Base-by-base conservation (phyloP, 2,797 vertebrate species). In the Tenualosa thibaudeaui region DNA sequence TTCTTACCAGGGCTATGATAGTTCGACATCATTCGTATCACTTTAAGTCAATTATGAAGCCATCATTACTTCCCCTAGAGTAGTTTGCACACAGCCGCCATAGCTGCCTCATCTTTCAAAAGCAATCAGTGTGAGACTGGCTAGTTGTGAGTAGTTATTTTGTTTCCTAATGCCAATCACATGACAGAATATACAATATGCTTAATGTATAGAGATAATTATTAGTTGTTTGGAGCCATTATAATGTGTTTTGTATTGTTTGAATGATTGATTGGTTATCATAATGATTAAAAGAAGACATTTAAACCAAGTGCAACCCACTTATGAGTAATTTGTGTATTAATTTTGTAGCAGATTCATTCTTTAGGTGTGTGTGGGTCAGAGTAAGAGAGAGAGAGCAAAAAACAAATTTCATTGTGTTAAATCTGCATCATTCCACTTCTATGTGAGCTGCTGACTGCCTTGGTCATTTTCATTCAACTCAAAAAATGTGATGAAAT, bases 191-290 rank as follows among this genome's bases (percentile, higher is more conserved):
- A 75, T 5, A 15, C 4, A 46, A 46, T 65, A 40, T 75, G 68
- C 12, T 75, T 17, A 75, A 71, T 40, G 8, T 71, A 17, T 40
- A 24, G 15, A 71, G 31, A 6, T 7, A 43, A 12, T 43, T 15
- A 43, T 22, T 43, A 19, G 37, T 31, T 71, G 17, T 43, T 75
- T 75, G 68, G 37, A 37, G 22, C 68, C 68, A 75, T 75, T 75
- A 75, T 75, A 37, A 68, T 43, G 40, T 75, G 37, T 37, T 71
- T 71, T 71, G 8, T 75, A 75, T 75, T 8, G 15, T 75, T 75
- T 75, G 65, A 15, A 40, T 15, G 31, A 10, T 46, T 31, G 31
- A 31, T 31, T 31, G 24, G 31, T 37, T 71, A 71, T 37, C 37
- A 40, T 71, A 62, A 62, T 9, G 1, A 75, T 43, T 43, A 68